These are phyloP conservation scores for Podarcis siculus DNA, from an alignment of 2,797 vertebrate genomes.

Conservation along the genomic window DNA sequence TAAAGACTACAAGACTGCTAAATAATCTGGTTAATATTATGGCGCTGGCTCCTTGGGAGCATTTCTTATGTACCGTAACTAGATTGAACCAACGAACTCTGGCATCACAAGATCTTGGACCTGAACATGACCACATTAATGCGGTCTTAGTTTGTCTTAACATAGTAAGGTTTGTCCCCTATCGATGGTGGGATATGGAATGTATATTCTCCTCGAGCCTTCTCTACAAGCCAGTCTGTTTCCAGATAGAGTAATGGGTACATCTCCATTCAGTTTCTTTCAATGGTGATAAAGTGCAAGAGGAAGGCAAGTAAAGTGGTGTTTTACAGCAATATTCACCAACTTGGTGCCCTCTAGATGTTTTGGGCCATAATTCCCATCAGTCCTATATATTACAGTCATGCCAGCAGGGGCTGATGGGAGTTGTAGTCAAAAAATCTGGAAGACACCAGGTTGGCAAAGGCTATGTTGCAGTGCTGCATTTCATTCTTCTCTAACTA, in stretches of 20 bases:
- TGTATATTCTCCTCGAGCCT: neutral
- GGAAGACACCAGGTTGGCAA: no score
- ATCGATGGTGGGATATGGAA: neutral
- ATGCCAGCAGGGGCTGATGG: no score
- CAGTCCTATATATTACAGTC: no score
- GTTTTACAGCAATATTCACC: neutral
- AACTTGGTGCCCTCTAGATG: no score
- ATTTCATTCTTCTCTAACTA: neutral
- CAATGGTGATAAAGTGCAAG: neutral
- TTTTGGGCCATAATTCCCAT: no score
- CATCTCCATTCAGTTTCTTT: neutral
- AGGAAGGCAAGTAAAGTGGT: neutral
- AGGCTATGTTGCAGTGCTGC: neutral
- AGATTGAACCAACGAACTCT: no score
- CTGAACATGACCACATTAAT: neutral
- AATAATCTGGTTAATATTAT: constrained; percentile 15
- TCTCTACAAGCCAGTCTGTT: constrained; percentile 3
- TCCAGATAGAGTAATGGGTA: neutral
- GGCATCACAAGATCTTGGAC: neutral
- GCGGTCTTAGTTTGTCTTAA: neutral
- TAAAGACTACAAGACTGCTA: neutral
- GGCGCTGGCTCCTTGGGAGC: neutral
- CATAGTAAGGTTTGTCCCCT: constrained; percentile 1
- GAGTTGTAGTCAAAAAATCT: no score
- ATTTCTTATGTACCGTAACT: no score